These are phyloP conservation scores for Agrilus cyanescens DNA, from an alignment of 2,888 invertebrate species.

Conservation along the genomic window DNA sequence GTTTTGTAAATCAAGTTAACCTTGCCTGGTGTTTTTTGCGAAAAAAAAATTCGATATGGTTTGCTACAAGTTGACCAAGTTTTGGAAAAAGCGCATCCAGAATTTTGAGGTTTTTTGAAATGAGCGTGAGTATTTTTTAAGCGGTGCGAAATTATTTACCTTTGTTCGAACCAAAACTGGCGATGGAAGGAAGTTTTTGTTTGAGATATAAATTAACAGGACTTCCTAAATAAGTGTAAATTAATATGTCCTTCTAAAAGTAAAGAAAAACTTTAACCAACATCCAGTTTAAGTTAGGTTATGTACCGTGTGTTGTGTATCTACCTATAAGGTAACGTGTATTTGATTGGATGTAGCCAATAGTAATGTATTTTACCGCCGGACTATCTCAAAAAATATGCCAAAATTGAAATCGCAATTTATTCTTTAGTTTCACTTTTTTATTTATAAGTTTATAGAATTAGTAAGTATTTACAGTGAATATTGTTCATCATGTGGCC, in stretches of 20 bases:
- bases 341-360: neutral
- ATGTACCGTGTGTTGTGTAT: conserved; percentile 4
- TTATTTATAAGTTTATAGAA: no score
- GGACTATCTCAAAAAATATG: no score
- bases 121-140: conserved; percentile 21
- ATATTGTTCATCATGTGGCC: no score
- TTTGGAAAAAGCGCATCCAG: conserved; percentile 12
- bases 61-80: conserved; percentile 8
- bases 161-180: conserved; percentile 6
- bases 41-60: conserved; percentile 10
- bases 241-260: conserved; percentile 27
- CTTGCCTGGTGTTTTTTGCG: conserved; percentile 10
- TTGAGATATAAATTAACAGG: conserved; percentile 14
- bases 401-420: no score
- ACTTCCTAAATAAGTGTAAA: conserved; percentile 25
- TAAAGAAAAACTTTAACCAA: conserved; percentile 1
- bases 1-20: conserved; percentile 13
- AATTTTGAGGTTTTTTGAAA: conserved; percentile 23
- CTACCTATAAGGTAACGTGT: neutral
- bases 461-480: no score
- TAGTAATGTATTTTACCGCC: neutral
- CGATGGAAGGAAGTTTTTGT: conserved; percentile 6
- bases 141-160: neutral
- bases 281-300: conserved; percentile 15
- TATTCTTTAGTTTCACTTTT: no score